These are phyloP conservation scores for Mechanitis mazaeus DNA, from an alignment of 2,888 invertebrate genomes.

Conservation along the genomic window DNA sequence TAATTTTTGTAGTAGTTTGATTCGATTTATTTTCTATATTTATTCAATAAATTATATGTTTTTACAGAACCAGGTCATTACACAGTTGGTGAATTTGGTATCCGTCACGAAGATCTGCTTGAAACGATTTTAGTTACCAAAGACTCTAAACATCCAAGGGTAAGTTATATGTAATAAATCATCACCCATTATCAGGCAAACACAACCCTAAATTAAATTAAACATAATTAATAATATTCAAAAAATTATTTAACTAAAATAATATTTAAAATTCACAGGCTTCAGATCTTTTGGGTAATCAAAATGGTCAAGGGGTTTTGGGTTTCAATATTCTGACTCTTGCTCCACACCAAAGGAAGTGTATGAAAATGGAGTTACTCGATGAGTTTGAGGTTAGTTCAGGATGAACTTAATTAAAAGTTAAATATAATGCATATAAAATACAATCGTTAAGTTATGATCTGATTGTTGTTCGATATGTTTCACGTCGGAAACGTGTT, in stretches of 20 bases:
- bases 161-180: conserved; percentile 28
- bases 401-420: not conserved
- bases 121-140: conserved; percentile 78
- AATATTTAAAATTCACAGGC: conserved; percentile 42
- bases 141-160: conserved; percentile 55
- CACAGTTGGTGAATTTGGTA: conserved; percentile 91
- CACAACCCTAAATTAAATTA: too few species aligned
- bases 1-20: too few species aligned
- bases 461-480: too few species aligned
- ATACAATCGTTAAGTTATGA: too few species aligned
- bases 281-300: conserved; percentile 75
- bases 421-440: too few species aligned
- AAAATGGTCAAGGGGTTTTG: conserved; percentile 83
- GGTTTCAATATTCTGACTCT: conserved; percentile 91
- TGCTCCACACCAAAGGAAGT: conserved; percentile 87
- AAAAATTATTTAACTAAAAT: too few species aligned
- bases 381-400: conserved; percentile 83
- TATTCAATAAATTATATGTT: not conserved
- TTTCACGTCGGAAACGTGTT: too few species aligned
- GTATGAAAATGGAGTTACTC: conserved; percentile 84
- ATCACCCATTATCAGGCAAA: too few species aligned
- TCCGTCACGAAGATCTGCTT: conserved; percentile 92
- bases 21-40: conserved; percentile 6
- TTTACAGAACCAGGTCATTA: conserved; percentile 93
- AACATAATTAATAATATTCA: too few species aligned